Conservation (phyloP, 2,113 vertebrate species). For the Corydoras maculifer region DNA sequence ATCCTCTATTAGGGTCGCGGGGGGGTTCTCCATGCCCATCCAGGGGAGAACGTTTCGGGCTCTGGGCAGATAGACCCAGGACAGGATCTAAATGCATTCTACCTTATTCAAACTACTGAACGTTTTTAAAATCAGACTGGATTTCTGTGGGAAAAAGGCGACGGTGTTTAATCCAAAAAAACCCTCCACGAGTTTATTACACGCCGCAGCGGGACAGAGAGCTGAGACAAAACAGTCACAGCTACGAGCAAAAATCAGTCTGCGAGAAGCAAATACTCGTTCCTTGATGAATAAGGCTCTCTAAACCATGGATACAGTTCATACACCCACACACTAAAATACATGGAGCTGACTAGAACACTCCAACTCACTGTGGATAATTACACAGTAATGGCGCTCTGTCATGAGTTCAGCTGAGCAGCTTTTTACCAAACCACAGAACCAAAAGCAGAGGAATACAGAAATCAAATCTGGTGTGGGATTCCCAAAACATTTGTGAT, state of each 20-base stretch:
- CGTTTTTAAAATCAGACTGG: too few relatives aligned
- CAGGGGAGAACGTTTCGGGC: too few relatives aligned
- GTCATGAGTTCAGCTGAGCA: background rate
- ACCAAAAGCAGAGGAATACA: background rate
- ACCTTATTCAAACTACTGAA: too few relatives aligned
- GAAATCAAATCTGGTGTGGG: background rate
- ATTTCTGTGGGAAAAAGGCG: too few relatives aligned
- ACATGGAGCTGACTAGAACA: slow-evolving; percentile 17
- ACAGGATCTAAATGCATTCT: too few relatives aligned
- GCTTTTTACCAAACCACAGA: slow-evolving; percentile 1
- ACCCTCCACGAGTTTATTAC: background rate
- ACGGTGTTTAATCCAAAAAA: too few relatives aligned
- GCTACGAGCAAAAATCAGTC: slow-evolving; percentile 13
- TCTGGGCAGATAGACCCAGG: too few relatives aligned
- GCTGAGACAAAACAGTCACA: slow-evolving; percentile 27
- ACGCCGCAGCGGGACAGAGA: slow-evolving; percentile 5
- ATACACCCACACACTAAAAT: slow-evolving; percentile 8
- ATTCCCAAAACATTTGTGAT: too few relatives aligned
- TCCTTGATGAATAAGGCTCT: background rate
- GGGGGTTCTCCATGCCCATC: too few relatives aligned
- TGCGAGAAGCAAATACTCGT: slow-evolving; percentile 22
- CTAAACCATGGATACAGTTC: background rate
- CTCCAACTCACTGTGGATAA: slow-evolving; percentile 31
- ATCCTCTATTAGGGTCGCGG: too few relatives aligned
- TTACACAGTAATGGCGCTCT: slow-evolving; percentile 25